A percentile compares a stretch with the other conserved stretches of the same genome.
These are phyloP conservation scores for Hydrotaea diabolus DNA, from an alignment of 2,888 invertebrate species.

Conservation along the genomic window DNA sequence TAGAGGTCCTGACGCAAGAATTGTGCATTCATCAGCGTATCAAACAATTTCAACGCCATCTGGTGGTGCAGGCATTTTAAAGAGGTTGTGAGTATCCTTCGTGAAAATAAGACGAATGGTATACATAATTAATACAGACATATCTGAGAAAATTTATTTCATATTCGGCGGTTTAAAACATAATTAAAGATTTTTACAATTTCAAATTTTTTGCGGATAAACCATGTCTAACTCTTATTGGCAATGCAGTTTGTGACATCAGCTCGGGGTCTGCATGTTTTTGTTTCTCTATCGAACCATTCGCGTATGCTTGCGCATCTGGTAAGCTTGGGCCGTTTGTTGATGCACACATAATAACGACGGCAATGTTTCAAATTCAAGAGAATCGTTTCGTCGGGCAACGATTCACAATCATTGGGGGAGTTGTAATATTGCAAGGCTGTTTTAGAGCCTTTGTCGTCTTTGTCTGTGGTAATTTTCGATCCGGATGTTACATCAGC, in stretches of 20 bases:
- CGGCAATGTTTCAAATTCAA: slow-evolving; percentile 48
- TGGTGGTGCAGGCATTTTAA: too few species aligned
- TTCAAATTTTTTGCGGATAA: not conserved
- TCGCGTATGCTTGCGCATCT: not conserved
- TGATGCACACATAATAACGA: slow-evolving; percentile 47
- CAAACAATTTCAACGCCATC: too few species aligned
- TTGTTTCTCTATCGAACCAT: slow-evolving; percentile 38
- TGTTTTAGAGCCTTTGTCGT: not conserved
- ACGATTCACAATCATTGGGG: slow-evolving; percentile 34
- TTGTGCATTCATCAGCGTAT: too few species aligned
- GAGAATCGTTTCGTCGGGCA: slow-evolving; percentile 38
- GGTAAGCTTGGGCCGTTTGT: not conserved
- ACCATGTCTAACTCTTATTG: too few species aligned
- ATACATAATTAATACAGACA: not conserved
- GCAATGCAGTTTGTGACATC: slow-evolving; percentile 40
- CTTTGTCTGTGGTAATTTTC: not conserved
- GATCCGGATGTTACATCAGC: not conserved
- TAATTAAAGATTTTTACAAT: not conserved
- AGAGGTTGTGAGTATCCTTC: too few species aligned
- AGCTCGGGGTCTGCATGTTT: slow-evolving; percentile 17
- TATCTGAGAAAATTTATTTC: not conserved
- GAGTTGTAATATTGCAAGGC: not conserved
- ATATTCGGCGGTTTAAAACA: not conserved
- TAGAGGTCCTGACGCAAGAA: too few species aligned
- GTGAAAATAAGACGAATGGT: too few species aligned